These are phyloP conservation scores for Tachyglossus aculeatus DNA, from an alignment of 2,797 vertebrate species.

Conservation along the genomic window DNA sequence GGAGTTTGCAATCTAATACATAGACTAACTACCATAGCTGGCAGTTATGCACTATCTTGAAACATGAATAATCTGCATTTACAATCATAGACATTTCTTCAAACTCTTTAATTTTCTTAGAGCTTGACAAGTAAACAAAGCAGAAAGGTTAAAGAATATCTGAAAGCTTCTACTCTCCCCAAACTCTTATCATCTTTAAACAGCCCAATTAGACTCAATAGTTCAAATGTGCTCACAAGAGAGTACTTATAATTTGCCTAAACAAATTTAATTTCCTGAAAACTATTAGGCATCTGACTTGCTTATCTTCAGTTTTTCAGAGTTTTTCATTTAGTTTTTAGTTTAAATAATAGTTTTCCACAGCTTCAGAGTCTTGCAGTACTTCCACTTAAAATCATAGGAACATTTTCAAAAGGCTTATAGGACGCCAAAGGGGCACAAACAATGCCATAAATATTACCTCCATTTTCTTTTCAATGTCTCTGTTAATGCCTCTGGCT, in stretches of 20 bases:
- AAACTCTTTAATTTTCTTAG: constrained; percentile 17
- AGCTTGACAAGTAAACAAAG: constrained; percentile 56
- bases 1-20: too few species aligned
- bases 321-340: not conserved
- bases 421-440: not conserved
- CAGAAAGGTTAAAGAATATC: constrained; percentile 46
- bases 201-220: constrained; percentile 52
- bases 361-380: not conserved
- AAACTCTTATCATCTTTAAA: constrained; percentile 40
- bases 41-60: too few species aligned
- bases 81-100: too few species aligned
- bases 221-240: constrained; percentile 32
- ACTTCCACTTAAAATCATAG: not conserved
- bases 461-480: constrained; percentile 9
- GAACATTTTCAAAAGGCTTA: not conserved
- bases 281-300: constrained; percentile 34
- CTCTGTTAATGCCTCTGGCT: constrained; percentile 2
- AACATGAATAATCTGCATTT: too few species aligned
- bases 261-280: constrained; percentile 52
- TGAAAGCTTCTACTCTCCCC: not conserved
- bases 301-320: constrained; percentile 11
- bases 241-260: constrained; percentile 45
- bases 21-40: too few species aligned
- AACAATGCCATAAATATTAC: not conserved
- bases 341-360: not conserved